Conservation (phyloP, 1,140 invertebrate genomes). For the Ceratina australensis region DNA sequence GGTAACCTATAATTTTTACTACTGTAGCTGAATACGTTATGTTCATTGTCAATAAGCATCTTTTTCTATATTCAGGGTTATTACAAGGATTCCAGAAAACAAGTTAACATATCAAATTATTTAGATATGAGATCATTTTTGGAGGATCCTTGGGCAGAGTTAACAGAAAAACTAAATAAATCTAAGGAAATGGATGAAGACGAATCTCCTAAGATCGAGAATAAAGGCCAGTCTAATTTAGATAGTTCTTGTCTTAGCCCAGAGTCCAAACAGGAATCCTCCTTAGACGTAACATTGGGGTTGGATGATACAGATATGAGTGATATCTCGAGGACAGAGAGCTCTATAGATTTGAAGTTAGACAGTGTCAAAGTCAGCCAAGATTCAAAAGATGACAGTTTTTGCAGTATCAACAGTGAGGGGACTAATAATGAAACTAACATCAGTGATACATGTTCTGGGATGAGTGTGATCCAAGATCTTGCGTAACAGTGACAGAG, state of each 20-base stretch:
- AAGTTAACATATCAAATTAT: conserved; percentile 55
- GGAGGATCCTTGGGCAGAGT: conserved; percentile 68
- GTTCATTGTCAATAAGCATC: not conserved
- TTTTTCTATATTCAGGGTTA: conserved; percentile 49
- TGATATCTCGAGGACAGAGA: conserved; percentile 18
- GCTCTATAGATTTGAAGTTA: conserved; percentile 34
- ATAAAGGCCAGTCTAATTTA: not conserved
- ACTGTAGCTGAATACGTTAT: no score
- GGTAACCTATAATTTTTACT: conserved; percentile 48
- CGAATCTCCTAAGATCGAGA: conserved; percentile 9
- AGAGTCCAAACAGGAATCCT: conserved; percentile 21
- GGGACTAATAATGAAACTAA: not conserved
- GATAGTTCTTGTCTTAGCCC: conserved; percentile 23
- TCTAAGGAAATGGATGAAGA: not conserved
- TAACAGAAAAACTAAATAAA: conserved; percentile 49
- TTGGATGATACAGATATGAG: conserved; percentile 34
- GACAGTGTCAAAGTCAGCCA: conserved; percentile 30
- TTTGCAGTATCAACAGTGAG: conserved; percentile 3
- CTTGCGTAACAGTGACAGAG: conserved; percentile 42
- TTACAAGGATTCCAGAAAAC: conserved; percentile 32
- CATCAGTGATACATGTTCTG: not conserved
- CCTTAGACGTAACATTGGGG: conserved; percentile 21
- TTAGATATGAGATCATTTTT: conserved; percentile 63
- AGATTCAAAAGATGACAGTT: conserved; percentile 22
- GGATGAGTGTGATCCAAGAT: conserved; percentile 4